Evolutionary conservation across 1,140 invertebrate genomes (phyloP), one percentile per base, ranked within the genome.

Genomic region (Lordiphosa clarofinis): DNA sequence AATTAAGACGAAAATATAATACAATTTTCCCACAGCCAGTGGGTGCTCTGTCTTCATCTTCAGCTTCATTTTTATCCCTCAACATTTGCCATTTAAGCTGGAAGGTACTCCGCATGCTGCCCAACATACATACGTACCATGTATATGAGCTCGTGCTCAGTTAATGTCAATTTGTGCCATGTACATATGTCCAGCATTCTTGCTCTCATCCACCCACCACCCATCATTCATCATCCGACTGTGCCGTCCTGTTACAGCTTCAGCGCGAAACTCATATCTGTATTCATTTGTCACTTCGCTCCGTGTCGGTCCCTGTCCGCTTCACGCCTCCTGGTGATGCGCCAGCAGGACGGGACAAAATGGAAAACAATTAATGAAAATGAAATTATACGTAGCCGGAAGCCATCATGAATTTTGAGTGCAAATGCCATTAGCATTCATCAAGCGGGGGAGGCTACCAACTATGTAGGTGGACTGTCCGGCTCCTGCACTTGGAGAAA

Each of bases 351-450:
- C 12, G n/a, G 21, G 38, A 24, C 36, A 28, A 64, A 72, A 64
- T 81, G 75, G 72, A 75, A 75, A 82, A 75, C 67, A 75, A 81
- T 82, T 81, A 81, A 82, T 82, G 76, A 68, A 82, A 81, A 81
- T 81, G 49, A 72, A 81, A 81, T 81, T 81, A 81, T 75, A 72
- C 55, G 43, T 72, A 42, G 76, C 76, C 76, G 72, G 67, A 68
- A 71, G 76, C 44, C 72, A 82, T 60, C 76, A 64, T 68, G 71
- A 68, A 64, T 82, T 81, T 82, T 72, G 76, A 82, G 71, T 75
- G 75, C 75, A 72, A 81, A 75, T 75, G 61, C 71, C 71, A 81
- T 81, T 81, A 82, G 75, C 66, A 67, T 70, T 61, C 39, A 10
- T 8, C 43, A 28, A 7, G 24, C 24, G 24, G 7, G 5, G 24